These are phyloP conservation scores for Apotomis betuletana DNA, from an alignment of 2,888 invertebrate species.

Conservation along the genomic window DNA sequence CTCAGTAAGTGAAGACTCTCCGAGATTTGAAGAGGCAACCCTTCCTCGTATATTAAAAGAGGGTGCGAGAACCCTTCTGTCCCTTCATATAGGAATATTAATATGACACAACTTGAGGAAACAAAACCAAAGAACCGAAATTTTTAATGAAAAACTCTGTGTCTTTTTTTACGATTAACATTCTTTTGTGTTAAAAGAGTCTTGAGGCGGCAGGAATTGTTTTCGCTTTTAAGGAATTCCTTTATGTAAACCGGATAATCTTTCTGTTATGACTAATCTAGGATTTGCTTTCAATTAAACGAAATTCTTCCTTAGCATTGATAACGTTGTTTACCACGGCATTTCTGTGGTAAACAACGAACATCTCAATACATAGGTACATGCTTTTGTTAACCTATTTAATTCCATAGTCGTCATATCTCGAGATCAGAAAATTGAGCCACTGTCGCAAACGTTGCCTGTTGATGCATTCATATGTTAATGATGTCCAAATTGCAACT, in stretches of 20 bases:
- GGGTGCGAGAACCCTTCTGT: slow-evolving; percentile 33
- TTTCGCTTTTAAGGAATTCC: slow-evolving; percentile 23
- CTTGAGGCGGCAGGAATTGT: slow-evolving; percentile 28
- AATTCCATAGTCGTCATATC: too few relatives aligned
- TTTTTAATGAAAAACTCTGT: slow-evolving; percentile 37
- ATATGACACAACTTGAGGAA: slow-evolving; percentile 36
- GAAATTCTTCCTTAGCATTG: slow-evolving; percentile 6
- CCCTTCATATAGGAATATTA: slow-evolving; percentile 39
- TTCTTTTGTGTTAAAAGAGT: slow-evolving; percentile 23
- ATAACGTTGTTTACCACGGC: background rate
- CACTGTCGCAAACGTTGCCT: too few relatives aligned
- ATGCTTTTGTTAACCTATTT: too few relatives aligned
- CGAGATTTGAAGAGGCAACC: slow-evolving; percentile 39
- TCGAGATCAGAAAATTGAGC: too few relatives aligned
- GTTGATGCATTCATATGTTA: too few relatives aligned
- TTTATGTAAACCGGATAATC: slow-evolving; percentile 21
- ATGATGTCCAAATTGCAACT: too few relatives aligned
- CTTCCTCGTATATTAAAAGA: slow-evolving; percentile 37
- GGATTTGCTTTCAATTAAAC: slow-evolving; percentile 18
- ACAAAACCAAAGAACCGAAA: slow-evolving; percentile 20
- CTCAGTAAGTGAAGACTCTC: slow-evolving; percentile 36
- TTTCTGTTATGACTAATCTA: slow-evolving; percentile 4
- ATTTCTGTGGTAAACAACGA: too few relatives aligned
- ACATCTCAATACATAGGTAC: too few relatives aligned
- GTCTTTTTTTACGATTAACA: slow-evolving; percentile 35